These are phyloP conservation scores for Cladopsammia gracilis DNA, from an alignment of 64 coral and sea anemone species.

Conservation along the genomic window DNA sequence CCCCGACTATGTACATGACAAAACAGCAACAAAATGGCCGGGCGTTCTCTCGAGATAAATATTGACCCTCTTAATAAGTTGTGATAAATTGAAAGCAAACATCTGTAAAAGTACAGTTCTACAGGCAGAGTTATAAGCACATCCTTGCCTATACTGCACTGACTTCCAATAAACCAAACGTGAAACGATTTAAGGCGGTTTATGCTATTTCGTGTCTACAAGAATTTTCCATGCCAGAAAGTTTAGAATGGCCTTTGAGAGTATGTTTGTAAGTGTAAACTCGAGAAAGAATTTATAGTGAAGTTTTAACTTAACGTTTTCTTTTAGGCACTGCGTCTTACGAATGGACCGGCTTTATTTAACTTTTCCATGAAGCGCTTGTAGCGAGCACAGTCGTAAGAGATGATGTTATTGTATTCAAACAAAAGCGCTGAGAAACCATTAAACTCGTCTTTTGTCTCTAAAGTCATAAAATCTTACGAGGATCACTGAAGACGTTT, in stretches of 20 bases:
- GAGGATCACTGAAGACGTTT: too few species aligned
- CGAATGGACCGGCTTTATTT: background rate
- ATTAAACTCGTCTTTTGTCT: background rate
- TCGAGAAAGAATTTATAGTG: too few species aligned
- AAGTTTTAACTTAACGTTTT: background rate
- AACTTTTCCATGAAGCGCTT: background rate
- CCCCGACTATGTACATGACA: background rate
- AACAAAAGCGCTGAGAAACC: conserved; percentile 23
- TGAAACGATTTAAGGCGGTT: too few species aligned
- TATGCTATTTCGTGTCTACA: too few species aligned
- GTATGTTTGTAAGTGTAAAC: too few species aligned
- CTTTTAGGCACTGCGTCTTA: background rate
- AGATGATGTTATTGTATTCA: background rate
- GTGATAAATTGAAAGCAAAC: background rate
- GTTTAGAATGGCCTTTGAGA: too few species aligned
- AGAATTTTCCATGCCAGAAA: too few species aligned
- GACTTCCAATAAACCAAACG: background rate
- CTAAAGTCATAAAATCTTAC: background rate
- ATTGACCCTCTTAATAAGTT: conserved; percentile 9
- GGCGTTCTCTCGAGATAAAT: background rate
- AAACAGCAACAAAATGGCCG: background rate
- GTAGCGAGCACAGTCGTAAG: too few species aligned
- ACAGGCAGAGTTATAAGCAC: too few species aligned
- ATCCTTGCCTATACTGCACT: background rate
- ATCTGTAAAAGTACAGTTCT: background rate